Percentiles rank a stretch among this genome's conserved stretches.
Conservation (phyloP, 2,797 vertebrate genomes). For the Pangasius larnaudii region DNA sequence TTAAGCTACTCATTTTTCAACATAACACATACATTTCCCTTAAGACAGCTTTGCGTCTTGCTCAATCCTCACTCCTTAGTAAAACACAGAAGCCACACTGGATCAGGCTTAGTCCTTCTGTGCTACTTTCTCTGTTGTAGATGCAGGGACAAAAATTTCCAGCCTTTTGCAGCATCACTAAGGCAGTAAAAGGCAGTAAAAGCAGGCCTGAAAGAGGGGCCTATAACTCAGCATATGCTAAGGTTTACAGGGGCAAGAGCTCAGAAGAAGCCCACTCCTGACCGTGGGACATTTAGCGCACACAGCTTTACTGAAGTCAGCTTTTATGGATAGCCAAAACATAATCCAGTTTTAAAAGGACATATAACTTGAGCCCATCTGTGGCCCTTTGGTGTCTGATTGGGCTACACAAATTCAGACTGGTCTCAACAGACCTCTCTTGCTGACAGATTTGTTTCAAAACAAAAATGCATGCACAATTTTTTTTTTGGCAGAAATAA, state of each 20-base stretch:
- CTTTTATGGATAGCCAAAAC: conserved; percentile 49
- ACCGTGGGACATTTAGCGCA: conserved; percentile 25
- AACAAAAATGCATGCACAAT: not conserved
- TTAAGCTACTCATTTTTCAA: conserved; percentile 27
- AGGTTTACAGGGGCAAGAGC: conserved; percentile 42
- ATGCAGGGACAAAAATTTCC: conserved; percentile 40
- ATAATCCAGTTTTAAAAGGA: conserved; percentile 48
- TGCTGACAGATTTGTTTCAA: not conserved
- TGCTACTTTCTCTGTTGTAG: conserved; percentile 53
- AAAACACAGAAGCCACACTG: conserved; percentile 38
- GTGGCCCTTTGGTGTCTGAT: conserved; percentile 1
- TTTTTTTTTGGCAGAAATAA: not conserved
- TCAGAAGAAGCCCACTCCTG: conserved; percentile 36
- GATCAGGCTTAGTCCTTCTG: conserved; percentile 42
- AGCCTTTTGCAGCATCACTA: conserved; percentile 9
- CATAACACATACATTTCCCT: not conserved
- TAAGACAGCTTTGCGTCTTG: not conserved
- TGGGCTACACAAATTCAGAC: not conserved
- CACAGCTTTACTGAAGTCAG: conserved; percentile 37
- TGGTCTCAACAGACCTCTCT: not conserved
- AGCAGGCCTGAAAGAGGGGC: conserved; percentile 11
- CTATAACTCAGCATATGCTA: conserved; percentile 34
- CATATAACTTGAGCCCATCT: conserved; percentile 37
- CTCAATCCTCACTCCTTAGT: not conserved
- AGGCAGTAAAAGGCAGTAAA: conserved; percentile 38